Evolutionary conservation across 1,140 invertebrate genomes (phyloP).

Genomic region (Glossosoma conforme): DNA sequence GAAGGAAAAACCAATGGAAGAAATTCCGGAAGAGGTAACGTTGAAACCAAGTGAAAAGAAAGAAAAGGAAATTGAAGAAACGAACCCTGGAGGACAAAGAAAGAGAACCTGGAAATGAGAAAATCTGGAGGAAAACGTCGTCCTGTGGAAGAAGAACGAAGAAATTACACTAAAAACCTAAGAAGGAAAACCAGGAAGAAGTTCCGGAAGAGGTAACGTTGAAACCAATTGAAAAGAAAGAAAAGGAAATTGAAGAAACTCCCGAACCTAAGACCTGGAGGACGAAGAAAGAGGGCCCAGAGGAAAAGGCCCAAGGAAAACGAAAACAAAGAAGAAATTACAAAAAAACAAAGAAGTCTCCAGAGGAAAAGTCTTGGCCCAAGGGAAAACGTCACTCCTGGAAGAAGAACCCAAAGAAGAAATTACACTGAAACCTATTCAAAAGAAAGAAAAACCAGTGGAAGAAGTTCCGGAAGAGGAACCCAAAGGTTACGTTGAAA

Average conservation of each 20-base stretch:
- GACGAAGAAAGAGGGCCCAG: conserved; percentile 3
- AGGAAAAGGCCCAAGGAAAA: conserved; percentile 33
- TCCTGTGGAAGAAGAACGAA: conserved; percentile 37
- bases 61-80: conserved; percentile 17
- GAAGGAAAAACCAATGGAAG: conserved; percentile 38
- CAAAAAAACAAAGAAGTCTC: conserved; percentile 26
- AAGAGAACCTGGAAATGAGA: conserved; percentile 27
- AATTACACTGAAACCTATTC: conserved; percentile 23
- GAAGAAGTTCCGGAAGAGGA: conserved; percentile 25
- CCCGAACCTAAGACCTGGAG: conserved; percentile 30
- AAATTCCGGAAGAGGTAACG: conserved; percentile 29
- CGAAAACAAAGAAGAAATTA: conserved; percentile 24
- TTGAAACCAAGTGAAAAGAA: conserved; percentile 17
- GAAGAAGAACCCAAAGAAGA: conserved; percentile 35
- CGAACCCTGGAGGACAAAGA: conserved; percentile 35
- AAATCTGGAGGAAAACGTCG: conserved; percentile 38
- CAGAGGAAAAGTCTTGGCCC: conserved; percentile 31
- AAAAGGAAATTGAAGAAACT: too few species aligned
- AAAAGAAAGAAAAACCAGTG: conserved; percentile 26
- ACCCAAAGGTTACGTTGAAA: conserved; percentile 38
- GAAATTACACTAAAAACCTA: conserved; percentile 32
- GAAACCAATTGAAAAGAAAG: too few species aligned
- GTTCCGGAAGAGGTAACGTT: too few species aligned
- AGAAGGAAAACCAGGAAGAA: too few species aligned
- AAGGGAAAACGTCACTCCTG: conserved; percentile 7